A percentile compares a stretch with the other conserved stretches of the same genome.
These are phyloP conservation scores for Cerastoderma edule DNA, from an alignment of 2,888 invertebrate genomes.

Conservation along the genomic window DNA sequence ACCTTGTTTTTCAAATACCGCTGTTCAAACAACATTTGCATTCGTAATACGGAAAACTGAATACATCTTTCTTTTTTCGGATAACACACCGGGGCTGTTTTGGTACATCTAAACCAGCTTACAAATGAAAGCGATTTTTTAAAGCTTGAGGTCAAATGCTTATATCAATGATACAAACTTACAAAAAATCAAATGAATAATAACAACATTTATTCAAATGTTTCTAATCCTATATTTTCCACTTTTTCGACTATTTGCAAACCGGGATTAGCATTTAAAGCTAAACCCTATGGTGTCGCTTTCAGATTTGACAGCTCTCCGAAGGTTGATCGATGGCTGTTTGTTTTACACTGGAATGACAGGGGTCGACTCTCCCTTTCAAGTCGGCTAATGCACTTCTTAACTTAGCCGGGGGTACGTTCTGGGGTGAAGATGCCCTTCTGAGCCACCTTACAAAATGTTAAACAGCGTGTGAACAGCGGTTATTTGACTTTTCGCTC, in stretches of 20 bases:
- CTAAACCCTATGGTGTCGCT: background rate
- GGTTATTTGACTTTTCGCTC: no score
- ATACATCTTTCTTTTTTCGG: no score
- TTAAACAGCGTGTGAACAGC: slow-evolving; percentile 6
- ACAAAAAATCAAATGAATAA: slow-evolving; percentile 21
- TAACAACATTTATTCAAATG: slow-evolving; percentile 23
- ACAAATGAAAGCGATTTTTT: no score
- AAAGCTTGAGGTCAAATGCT: no score
- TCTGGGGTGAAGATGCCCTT: no score
- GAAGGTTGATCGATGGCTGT: slow-evolving; percentile 14
- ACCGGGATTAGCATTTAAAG: slow-evolving; percentile 8
- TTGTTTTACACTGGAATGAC: slow-evolving; percentile 23
- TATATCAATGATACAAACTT: slow-evolving; percentile 26
- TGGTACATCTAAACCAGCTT: no score
- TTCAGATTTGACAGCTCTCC: slow-evolving; percentile 12
- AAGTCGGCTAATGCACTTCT: slow-evolving; percentile 21
- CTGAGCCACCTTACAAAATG: background rate
- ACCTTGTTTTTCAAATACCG: no score
- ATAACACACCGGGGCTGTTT: no score
- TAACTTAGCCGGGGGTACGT: background rate
- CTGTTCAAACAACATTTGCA: no score
- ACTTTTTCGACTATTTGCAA: slow-evolving; percentile 15
- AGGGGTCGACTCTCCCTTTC: slow-evolving; percentile 19
- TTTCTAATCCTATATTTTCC: slow-evolving; percentile 28
- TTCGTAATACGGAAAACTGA: no score